phyloP scores from a whole-genome alignment of 2,888 invertebrate species.

The Eueremaeus valkanovi region DNA sequence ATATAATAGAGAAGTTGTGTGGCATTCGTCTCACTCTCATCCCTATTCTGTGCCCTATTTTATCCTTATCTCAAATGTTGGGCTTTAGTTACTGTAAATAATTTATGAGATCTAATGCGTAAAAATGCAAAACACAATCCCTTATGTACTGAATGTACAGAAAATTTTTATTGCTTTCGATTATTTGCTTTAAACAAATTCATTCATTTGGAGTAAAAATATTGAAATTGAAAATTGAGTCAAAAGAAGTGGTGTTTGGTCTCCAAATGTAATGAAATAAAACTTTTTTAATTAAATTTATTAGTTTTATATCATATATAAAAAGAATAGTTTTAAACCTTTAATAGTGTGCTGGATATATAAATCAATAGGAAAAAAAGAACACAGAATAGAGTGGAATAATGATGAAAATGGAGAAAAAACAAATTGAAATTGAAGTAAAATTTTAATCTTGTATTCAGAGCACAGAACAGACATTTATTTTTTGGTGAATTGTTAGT shows the following conservation, averaged over 20 bases:
- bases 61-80: background rate
- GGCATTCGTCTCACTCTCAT: too few species aligned
- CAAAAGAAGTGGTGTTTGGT: too few species aligned
- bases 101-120: background rate
- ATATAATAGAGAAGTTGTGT: too few species aligned
- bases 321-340: background rate
- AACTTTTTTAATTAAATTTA: too few species aligned
- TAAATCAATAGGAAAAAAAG: background rate
- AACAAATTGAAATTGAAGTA: background rate
- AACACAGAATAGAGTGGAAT: background rate
- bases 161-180: background rate
- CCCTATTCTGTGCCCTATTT: background rate
- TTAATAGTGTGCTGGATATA: background rate
- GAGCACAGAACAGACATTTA: background rate
- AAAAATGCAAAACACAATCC: constrained; percentile 14
- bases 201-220: too few species aligned
- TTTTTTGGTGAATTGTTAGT: background rate
- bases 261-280: too few species aligned
- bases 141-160: background rate
- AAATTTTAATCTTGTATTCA: background rate
- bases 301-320: too few species aligned
- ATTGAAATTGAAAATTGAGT: too few species aligned
- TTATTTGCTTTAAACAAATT: background rate
- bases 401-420: background rate
- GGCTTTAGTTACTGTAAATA: constrained; percentile 10